A percentile compares a stretch with the other conserved stretches of the same genome.
Evolutionary conservation across 2,797 vertebrate genomes (phyloP).

Genomic region (Sciurus carolinensis): DNA sequence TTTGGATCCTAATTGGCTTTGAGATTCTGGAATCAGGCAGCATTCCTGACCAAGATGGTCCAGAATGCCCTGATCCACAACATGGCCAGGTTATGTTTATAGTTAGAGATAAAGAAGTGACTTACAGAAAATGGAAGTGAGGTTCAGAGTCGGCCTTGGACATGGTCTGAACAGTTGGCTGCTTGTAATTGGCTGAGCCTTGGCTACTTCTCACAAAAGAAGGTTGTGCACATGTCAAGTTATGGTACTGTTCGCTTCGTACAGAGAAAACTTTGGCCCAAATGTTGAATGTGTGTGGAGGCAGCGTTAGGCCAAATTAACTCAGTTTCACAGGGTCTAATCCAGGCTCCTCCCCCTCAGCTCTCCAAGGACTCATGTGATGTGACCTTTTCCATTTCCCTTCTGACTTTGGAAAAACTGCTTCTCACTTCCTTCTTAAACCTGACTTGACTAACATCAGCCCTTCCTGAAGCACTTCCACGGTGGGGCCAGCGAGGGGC

Average conservation of each 20-base stretch:
- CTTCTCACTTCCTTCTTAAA: slow-evolving; percentile 64
- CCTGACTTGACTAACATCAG: neutral
- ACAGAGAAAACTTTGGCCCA: neutral
- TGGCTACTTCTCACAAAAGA: too few species aligned
- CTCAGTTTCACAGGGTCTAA: neutral
- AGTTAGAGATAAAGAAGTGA: neutral
- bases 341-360: neutral
- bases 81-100: neutral
- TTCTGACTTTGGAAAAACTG: slow-evolving; percentile 60
- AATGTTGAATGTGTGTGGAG: neutral
- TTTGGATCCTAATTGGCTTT: neutral
- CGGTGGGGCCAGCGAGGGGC: neutral
- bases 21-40: neutral
- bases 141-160: neutral
- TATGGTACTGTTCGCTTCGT: neutral
- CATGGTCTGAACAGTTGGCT: neutral
- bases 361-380: neutral
- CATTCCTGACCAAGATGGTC: neutral
- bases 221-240: neutral
- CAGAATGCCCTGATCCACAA: neutral
- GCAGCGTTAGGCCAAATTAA: neutral
- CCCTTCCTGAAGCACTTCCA: neutral
- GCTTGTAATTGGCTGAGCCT: neutral
- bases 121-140: neutral
- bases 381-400: slow-evolving; percentile 44